These are phyloP conservation scores for Saccostrea echinata DNA, from an alignment of 1,140 invertebrate genomes.

Conservation along the genomic window DNA sequence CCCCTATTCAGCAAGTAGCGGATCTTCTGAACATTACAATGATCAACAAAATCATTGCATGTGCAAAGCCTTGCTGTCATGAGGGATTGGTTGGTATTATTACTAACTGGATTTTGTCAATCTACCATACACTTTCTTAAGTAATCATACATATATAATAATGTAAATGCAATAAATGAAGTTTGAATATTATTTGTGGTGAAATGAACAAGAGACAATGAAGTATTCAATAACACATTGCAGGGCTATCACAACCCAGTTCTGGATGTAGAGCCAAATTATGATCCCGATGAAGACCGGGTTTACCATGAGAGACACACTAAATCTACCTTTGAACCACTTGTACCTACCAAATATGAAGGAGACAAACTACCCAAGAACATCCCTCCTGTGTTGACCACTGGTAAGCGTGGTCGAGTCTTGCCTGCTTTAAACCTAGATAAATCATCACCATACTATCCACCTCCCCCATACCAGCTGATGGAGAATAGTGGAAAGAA, in stretches of 20 bases:
- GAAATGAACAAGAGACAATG: too few relatives aligned
- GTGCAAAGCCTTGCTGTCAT: too few relatives aligned
- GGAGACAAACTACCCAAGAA: slow-evolving; percentile 1
- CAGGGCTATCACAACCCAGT: slow-evolving; percentile 8
- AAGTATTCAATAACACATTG: neutral
- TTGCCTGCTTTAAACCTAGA: neutral
- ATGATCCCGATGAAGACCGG: neutral
- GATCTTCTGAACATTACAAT: too few relatives aligned
- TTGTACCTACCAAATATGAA: slow-evolving; percentile 10
- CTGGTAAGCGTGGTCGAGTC: neutral
- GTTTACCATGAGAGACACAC: slow-evolving; percentile 17
- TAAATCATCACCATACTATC: neutral
- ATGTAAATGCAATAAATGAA: too few relatives aligned
- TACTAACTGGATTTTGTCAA: too few relatives aligned
- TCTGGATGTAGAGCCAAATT: neutral
- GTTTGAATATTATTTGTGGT: too few relatives aligned
- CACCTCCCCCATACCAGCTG: neutral
- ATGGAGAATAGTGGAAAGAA: neutral
- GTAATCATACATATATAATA: too few relatives aligned
- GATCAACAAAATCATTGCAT: too few relatives aligned
- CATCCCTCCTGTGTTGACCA: neutral
- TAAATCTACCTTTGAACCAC: slow-evolving; percentile 15
- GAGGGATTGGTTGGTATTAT: too few relatives aligned
- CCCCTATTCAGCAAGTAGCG: too few relatives aligned
- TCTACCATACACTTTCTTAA: too few relatives aligned